These are phyloP conservation scores for Drosophila rubida DNA, from an alignment of 2,888 invertebrate species.

Conservation along the genomic window DNA sequence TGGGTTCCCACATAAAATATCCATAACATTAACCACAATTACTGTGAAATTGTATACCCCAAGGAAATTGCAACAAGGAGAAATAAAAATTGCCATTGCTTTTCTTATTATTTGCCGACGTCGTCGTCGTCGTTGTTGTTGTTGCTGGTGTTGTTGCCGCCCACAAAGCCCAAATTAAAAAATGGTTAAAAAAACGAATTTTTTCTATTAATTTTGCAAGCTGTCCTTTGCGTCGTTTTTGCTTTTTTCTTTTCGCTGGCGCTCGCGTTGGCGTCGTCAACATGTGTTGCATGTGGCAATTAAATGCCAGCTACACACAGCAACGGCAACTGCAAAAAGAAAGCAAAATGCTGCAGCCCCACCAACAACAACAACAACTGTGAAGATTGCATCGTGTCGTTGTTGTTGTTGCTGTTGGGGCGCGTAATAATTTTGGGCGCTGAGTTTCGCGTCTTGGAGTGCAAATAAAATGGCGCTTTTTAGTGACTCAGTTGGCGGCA, in stretches of 20 bases:
- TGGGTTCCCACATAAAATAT: slow-evolving; percentile 72
- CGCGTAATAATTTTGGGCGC: slow-evolving; percentile 71
- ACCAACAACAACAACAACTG: slow-evolving; percentile 17
- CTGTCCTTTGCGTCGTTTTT: slow-evolving; percentile 57
- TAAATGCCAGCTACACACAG: slow-evolving; percentile 64
- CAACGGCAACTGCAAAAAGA: slow-evolving; percentile 41
- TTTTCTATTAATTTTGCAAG: slow-evolving; percentile 75
- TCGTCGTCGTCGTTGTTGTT: slow-evolving; percentile 24
- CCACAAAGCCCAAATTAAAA: slow-evolving; percentile 74
- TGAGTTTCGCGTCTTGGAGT: slow-evolving; percentile 67
- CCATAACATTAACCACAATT: slow-evolving; percentile 80
- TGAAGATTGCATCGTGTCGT: slow-evolving; percentile 33
- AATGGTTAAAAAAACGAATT: slow-evolving; percentile 66
- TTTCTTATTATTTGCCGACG: slow-evolving; percentile 26
- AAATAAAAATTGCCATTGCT: slow-evolving; percentile 33
- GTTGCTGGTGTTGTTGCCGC: slow-evolving; percentile 42
- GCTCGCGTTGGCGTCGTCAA: slow-evolving; percentile 57
- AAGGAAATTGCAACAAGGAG: slow-evolving; percentile 36
- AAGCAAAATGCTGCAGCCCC: slow-evolving; percentile 46
- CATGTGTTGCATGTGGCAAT: slow-evolving; percentile 79
- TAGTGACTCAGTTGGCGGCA: slow-evolving; percentile 72
- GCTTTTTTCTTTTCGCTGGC: slow-evolving; percentile 13
- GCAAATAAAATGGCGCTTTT: slow-evolving; percentile 76
- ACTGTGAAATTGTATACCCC: slow-evolving; percentile 64
- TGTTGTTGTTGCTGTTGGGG: slow-evolving; percentile 33